These are phyloP conservation scores for Sapayoa aenigma DNA, from an alignment of 2,113 vertebrate species.

Conservation along the genomic window DNA sequence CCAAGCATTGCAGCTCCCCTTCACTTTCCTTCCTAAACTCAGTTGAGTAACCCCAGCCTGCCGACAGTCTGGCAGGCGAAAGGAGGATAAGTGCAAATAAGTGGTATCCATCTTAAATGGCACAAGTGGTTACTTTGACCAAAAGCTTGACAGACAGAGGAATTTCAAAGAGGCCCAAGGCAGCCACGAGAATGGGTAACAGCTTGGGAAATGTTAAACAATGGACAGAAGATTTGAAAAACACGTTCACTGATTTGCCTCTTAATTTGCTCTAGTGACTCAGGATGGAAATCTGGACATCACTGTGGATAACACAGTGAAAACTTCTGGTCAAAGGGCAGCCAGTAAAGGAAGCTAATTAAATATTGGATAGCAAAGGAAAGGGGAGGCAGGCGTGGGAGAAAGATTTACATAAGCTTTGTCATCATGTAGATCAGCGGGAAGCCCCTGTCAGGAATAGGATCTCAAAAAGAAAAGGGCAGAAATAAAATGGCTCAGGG, in stretches of 20 bases:
- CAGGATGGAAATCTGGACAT: constrained; percentile 36
- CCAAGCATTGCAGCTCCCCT: background rate
- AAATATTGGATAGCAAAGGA: constrained; percentile 28
- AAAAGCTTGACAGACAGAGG: background rate
- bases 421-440: background rate
- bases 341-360: constrained; percentile 21
- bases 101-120: background rate
- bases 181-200: background rate
- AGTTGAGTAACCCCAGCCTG: background rate
- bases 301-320: background rate
- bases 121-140: background rate
- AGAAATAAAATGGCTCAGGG: background rate
- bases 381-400: constrained; percentile 5
- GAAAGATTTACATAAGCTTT: constrained; percentile 39
- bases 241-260: background rate
- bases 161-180: background rate
- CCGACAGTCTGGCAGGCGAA: background rate
- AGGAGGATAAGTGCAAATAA: background rate
- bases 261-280: background rate
- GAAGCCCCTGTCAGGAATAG: constrained; percentile 18
- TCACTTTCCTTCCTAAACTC: constrained; percentile 15
- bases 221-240: background rate
- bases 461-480: background rate
- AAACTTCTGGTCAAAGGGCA: constrained; percentile 34
- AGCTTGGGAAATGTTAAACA: background rate